Conservation (phyloP, 2,113 vertebrate genomes). For the Chaetops frenatus region DNA sequence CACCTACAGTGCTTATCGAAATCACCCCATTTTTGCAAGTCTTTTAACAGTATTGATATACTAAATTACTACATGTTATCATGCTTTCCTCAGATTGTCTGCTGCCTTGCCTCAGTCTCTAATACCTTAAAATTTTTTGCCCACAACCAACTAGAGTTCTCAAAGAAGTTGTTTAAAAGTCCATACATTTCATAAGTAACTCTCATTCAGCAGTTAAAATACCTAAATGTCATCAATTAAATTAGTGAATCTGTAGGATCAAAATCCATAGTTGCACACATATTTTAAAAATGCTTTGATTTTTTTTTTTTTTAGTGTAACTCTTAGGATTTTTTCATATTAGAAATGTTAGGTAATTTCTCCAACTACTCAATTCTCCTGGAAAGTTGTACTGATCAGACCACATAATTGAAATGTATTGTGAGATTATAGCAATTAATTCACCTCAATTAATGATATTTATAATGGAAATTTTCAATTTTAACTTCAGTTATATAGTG, state of each 20-base stretch:
- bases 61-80: neutral
- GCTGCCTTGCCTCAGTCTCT: neutral
- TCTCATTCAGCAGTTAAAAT: neutral
- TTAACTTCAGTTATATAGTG: neutral
- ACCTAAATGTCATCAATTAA: neutral
- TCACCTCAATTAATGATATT: neutral
- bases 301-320: neutral
- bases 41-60: neutral
- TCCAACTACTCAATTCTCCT: neutral
- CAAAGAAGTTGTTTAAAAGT: neutral
- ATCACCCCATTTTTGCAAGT: neutral
- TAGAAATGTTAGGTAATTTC: neutral
- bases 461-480: neutral
- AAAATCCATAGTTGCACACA: neutral
- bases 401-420: neutral
- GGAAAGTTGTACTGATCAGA: neutral
- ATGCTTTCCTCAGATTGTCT: neutral
- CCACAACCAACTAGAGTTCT: neutral
- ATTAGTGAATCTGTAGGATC: neutral
- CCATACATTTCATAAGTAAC: neutral
- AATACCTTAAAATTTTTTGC: neutral
- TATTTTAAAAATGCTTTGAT: accelerated
- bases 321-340: neutral
- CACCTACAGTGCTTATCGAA: neutral
- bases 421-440: neutral